Base-by-base conservation (phyloP, 1,140 invertebrate genomes). In the Hyphantria cunea region DNA sequence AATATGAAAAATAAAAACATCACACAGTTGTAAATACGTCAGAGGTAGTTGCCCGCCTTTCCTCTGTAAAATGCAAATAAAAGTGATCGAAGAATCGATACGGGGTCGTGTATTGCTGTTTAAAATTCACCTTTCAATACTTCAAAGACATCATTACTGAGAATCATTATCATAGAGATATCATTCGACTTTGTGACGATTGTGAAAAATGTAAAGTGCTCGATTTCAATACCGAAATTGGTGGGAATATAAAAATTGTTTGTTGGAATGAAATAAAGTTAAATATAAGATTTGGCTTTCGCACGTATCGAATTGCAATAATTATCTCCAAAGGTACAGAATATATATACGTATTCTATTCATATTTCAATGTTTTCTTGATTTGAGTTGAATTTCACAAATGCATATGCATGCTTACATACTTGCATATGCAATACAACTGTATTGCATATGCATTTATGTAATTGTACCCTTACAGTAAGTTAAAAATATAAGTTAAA, bases 11-110 rank as follows among this genome's bases (percentile, higher is more conserved):
- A 39, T 39, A 39, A 7, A 25, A 39, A 10, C 7, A 34, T 34
- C 10, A 34, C 33, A 10, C 33, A 6, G n/a, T 25, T 17, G 31
- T 34, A 33, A 32, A 42, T 32, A 59, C 15, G 9, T 6, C 34
- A 59, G 12, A 59, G 37, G 44, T 42, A 12, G n/a, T 31, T 33
- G 14, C 39, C 66, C 66, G 63, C 68, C 68, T 68, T 66, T 71
- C 37, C 42, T 54, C 41, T 64, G 63, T 74, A 33, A 60, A 54
- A 74, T 68, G 72, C 69, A 66, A 69, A 72, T 71, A 68, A 56
- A 69, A 66, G 47, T 56, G 32, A 49, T 62, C 31, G n/a, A 6
- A 37, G 37, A 66, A 60, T 71, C 68, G 49, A 71, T 74, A 51
- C 53, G 39, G 45, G 50, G 62, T 71, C 49, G 51, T 25, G 55